Evolutionary conservation across 2,113 vertebrate species (phyloP), one percentile per base, ranked within the genome.

Genomic region (Lucifuga dentata): DNA sequence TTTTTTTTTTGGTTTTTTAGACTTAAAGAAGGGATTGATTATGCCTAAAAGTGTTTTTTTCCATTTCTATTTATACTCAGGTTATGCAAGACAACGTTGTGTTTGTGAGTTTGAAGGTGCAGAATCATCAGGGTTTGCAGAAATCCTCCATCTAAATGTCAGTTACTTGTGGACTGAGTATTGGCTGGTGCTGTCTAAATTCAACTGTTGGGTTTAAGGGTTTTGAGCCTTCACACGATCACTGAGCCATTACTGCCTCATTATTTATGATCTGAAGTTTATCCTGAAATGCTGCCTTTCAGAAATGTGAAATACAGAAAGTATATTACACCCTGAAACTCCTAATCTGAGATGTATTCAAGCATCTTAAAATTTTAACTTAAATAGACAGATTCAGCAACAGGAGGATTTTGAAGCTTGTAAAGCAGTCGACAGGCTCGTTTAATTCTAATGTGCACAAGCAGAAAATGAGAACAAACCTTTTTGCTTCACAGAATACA

Each of bases 311-410:
- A 76, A 55, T 65, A 81, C 83, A 75, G 13, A n/a, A 11, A 50
- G 56, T 39, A 57, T 83, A 80, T 84, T 48, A 70, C 83, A 80
- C 73, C 75, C 61, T 72, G 72, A 81, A 80, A 81, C 75, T 50
- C 48, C 49, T 80, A 44, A 73, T 88, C 79, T 62, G 55, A 63
- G 49, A 81, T 81, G 84, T 77, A 46, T 85, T 86, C 85, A 69
- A 77, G 73, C 79, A 79, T 46, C 78, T 38, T 80, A 44, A 40
- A 59, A 73, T 61, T 67, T 63, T 67, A 62, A 78, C 45, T 75
- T 68, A 29, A 81, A 75, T 57, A 52, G 45, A 26, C 44, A 51
- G 45, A 65, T 41, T 59, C 21, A 61, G 68, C 63, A 78, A 64
- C 40, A 66, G 11, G 11, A 59, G 46, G n/a, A n/a, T n/a, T n/a